phyloP scores from a whole-genome alignment of 1,140 invertebrate species.

The Caenorhabditis elegans region WBcel235 BX284603.4:5964501-5965000 shows the following conservation, averaged over 20 bases:
- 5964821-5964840: neutral
- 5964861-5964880: neutral
- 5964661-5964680: neutral
- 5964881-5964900: too few relatives aligned
- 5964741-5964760: conserved; percentile 24
- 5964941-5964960: too few relatives aligned
- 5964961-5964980: too few relatives aligned
- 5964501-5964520: neutral
- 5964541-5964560: neutral
- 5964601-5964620: neutral
- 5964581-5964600: conserved; percentile 12
- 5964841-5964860: neutral
- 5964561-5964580: neutral
- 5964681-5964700: neutral
- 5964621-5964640: neutral
- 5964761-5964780: neutral
- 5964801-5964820: neutral
- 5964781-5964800: neutral
- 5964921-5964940: too few relatives aligned
- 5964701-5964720: neutral
- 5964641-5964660: neutral
- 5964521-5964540: neutral
- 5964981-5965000: too few relatives aligned
- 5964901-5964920: too few relatives aligned
- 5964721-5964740: neutral